phyloP scores from a whole-genome alignment of 1,140 invertebrate species.

The Diorhabda elongata region DNA sequence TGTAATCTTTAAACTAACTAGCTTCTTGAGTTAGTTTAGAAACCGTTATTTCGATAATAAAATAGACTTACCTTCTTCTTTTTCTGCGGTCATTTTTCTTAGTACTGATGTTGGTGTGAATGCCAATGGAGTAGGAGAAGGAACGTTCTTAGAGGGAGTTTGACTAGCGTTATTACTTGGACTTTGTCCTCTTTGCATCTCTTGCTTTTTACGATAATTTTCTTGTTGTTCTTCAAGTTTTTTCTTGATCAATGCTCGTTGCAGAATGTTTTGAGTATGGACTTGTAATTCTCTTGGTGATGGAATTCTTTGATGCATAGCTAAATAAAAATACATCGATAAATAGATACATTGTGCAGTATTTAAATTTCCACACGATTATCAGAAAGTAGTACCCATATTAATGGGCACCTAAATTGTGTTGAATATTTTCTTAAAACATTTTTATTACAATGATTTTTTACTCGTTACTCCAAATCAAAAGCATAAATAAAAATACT shows the following conservation, averaged over 20 bases:
- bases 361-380: conserved; percentile 46
- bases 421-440: no score
- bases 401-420: no score
- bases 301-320: conserved; percentile 66
- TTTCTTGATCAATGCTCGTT: conserved; percentile 77
- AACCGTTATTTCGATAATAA: no score
- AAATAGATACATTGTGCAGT: conserved; percentile 33
- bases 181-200: conserved; percentile 53
- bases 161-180: conserved; percentile 31
- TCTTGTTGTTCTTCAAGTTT: conserved; percentile 81
- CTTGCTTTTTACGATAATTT: conserved; percentile 74
- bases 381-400: conserved; percentile 5
- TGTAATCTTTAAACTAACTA: no score
- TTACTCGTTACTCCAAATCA: no score
- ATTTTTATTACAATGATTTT: no score
- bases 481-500: no score
- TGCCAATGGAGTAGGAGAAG: conserved; percentile 64
- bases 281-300: conserved; percentile 77
- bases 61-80: conserved; percentile 52
- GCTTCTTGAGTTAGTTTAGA: no score
- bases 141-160: conserved; percentile 44
- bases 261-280: conserved; percentile 79
- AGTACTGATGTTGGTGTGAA: conserved; percentile 87
- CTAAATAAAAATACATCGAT: conserved; percentile 41
- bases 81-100: conserved; percentile 89